Percentiles rank a stretch among this genome's conserved stretches.
These are phyloP conservation scores for Uria aalge DNA, from an alignment of 2,113 vertebrate species.

Conservation along the genomic window DNA sequence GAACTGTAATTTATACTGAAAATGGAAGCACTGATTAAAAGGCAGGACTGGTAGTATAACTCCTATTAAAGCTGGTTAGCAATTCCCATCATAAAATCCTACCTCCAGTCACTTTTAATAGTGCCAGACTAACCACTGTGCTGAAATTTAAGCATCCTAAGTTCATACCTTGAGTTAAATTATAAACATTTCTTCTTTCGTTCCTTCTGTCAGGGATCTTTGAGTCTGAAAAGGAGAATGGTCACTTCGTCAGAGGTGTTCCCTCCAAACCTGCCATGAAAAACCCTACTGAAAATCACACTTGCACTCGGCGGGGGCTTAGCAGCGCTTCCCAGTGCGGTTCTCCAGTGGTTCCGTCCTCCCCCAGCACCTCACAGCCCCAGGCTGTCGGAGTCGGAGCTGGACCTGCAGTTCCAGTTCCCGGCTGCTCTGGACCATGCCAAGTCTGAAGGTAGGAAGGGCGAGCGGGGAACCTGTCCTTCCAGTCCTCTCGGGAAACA, in stretches of 20 bases:
- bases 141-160: not conserved
- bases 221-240: fast-evolving
- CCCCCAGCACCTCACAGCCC: not conserved
- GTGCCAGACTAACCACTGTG: not conserved
- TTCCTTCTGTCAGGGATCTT: not conserved
- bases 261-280: not conserved
- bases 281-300: not conserved
- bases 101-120: not conserved
- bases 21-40: conserved; percentile 3
- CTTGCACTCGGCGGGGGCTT: fast-evolving
- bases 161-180: not conserved
- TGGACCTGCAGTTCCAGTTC: conserved; percentile 10
- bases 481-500: not conserved
- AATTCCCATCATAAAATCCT: not conserved
- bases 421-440: not conserved
- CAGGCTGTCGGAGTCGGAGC: not conserved
- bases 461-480: not conserved
- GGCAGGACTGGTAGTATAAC: not conserved
- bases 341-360: not conserved
- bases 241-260: not conserved
- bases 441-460: not conserved
- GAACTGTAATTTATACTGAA: not conserved
- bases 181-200: not conserved
- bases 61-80: not conserved
- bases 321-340: fast-evolving